phyloP scores from a whole-genome alignment of 2,113 vertebrate genomes.

The Sisor rabdophorus region DNA sequence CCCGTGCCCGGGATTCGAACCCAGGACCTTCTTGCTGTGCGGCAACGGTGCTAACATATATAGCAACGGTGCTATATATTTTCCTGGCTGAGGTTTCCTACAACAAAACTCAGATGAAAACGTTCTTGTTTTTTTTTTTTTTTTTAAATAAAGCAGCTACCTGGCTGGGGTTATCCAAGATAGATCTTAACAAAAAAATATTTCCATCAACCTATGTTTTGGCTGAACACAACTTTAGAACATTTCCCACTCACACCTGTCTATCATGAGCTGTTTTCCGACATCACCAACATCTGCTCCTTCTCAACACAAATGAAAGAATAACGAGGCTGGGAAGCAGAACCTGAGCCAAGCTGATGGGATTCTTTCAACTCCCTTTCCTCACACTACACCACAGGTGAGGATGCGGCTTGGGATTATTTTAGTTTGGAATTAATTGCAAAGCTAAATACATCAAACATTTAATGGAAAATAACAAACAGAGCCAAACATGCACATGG shows the following conservation, averaged over 20 bases:
- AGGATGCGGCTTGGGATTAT: constrained; percentile 2
- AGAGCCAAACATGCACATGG: neutral
- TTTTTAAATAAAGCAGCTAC: constrained; percentile 43
- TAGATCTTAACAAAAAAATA: neutral
- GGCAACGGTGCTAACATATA: too few relatives aligned
- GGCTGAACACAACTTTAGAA: constrained; percentile 18
- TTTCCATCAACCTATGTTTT: neutral
- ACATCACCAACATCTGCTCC: constrained; percentile 42
- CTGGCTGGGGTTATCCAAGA: constrained; percentile 20
- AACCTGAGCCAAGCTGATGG: constrained; percentile 18
- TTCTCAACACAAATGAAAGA: constrained; percentile 38
- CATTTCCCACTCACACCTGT: constrained; percentile 23
- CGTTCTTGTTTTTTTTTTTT: constrained; percentile 42
- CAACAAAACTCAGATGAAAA: too few relatives aligned
- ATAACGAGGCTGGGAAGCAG: constrained; percentile 50
- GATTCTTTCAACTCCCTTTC: constrained; percentile 20
- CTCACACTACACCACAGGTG: constrained; percentile 13
- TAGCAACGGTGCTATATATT: too few relatives aligned
- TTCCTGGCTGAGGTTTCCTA: too few relatives aligned
- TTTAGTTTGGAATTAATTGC: constrained; percentile 48
- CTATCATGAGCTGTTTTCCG: constrained; percentile 15
- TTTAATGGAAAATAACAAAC: neutral
- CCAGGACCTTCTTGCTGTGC: too few relatives aligned
- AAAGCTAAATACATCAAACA: constrained; percentile 34
- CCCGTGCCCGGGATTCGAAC: too few relatives aligned